Percentiles rank a stretch among this genome's conserved stretches.
Evolutionary conservation across 2,888 invertebrate genomes (phyloP).

Genomic region (Minunthozetes semirufus): DNA sequence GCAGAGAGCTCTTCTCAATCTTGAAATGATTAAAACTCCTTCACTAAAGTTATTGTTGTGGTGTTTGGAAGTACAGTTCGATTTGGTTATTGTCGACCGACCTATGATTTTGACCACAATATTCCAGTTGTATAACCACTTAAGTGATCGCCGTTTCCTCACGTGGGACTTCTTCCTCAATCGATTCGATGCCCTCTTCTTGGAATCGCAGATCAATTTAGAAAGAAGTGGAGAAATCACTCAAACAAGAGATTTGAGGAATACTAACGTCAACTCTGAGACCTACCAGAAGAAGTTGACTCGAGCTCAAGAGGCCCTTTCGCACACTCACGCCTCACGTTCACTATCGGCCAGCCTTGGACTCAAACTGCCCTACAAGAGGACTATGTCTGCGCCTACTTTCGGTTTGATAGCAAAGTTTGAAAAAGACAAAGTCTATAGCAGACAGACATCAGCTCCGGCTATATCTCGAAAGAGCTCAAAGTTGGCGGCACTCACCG

Average conservation of each 20-base stretch:
- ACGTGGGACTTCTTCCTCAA: conserved; percentile 97
- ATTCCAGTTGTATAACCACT: conserved; percentile 85
- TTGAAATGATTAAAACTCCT: conserved; percentile 73
- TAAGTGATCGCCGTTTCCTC: conserved; percentile 80
- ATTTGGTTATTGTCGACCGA: conserved; percentile 89
- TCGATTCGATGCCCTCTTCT: conserved; percentile 85
- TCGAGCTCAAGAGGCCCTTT: conserved; percentile 77
- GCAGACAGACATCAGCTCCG: conserved; percentile 88
- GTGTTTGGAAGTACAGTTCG: conserved; percentile 97
- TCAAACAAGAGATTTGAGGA: conserved; percentile 75
- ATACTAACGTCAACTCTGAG: conserved; percentile 79
- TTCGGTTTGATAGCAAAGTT: conserved; percentile 45
- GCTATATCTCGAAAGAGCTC: conserved; percentile 86
- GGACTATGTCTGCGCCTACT: conserved; percentile 80
- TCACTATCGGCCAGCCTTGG: conserved; percentile 70
- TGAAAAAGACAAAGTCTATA: conserved; percentile 64
- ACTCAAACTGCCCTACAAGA: conserved; percentile 88
- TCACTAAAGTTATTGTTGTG: conserved; percentile 64
- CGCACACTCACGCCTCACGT: conserved; percentile 57
- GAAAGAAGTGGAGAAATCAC: conserved; percentile 73
- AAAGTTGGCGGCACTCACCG: conserved; percentile 55
- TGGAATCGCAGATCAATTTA: conserved; percentile 71
- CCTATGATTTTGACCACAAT: conserved; percentile 93
- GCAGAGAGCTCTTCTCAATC: conserved; percentile 80
- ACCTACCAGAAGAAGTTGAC: conserved; percentile 75